These are phyloP conservation scores for Lycophotia porphyrea DNA, from an alignment of 2,888 invertebrate genomes.

Conservation along the genomic window DNA sequence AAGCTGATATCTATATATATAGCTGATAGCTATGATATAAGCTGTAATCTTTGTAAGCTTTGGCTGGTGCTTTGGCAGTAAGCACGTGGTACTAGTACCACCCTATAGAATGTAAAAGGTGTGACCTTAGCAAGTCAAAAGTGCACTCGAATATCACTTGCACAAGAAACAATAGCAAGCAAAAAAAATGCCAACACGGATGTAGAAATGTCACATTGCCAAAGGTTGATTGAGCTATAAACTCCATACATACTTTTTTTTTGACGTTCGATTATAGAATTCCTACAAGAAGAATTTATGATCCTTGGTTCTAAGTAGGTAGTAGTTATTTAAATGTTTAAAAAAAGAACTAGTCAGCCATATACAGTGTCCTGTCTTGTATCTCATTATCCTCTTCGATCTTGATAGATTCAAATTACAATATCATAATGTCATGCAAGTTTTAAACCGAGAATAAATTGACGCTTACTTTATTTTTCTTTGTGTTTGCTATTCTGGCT, in stretches of 20 bases:
- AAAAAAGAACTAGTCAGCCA: conserved; percentile 31
- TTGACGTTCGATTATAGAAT: conserved; percentile 33
- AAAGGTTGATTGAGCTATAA: conserved; percentile 56
- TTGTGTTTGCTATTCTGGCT: background rate
- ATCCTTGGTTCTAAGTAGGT: conserved; percentile 5
- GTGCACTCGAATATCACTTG: conserved; percentile 48
- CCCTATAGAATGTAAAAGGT: conserved; percentile 52
- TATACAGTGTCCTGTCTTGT: conserved; percentile 27
- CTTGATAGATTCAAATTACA: conserved; percentile 50
- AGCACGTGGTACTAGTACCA: conserved; percentile 38
- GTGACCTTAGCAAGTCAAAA: conserved; percentile 60
- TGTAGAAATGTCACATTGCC: conserved; percentile 59
- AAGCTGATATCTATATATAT: no score
- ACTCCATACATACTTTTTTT: conserved; percentile 23
- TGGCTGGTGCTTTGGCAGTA: conserved; percentile 31
- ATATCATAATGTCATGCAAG: conserved; percentile 46
- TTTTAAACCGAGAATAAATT: conserved; percentile 22
- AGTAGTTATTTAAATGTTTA: background rate
- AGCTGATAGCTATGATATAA: no score
- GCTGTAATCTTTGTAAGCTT: conserved; percentile 4
- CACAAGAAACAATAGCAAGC: conserved; percentile 30
- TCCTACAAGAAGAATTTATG: conserved; percentile 9
- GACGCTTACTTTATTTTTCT: conserved; percentile 7
- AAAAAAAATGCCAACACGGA: conserved; percentile 50
- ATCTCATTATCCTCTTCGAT: conserved; percentile 34